A percentile compares a stretch with the other conserved stretches of the same genome.
Conservation (phyloP, 2,797 vertebrate genomes). For the Acropternis orthonyx region DNA sequence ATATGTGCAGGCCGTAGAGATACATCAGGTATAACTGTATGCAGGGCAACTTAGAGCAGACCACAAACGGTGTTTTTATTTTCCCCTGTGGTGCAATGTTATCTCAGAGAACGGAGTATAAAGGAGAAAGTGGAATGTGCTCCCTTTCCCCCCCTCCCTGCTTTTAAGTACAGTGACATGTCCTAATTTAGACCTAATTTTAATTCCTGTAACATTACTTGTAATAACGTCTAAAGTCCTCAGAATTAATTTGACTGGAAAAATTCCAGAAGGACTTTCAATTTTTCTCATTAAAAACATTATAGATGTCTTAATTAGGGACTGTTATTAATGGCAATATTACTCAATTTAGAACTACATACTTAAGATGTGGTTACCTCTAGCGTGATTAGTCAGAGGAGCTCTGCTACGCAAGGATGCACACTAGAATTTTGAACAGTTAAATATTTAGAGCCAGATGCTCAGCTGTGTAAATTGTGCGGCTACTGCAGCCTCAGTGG, state of each 20-base stretch:
- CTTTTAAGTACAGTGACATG: conserved; percentile 73
- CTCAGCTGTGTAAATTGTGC: conserved; percentile 35
- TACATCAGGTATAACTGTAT: not conserved
- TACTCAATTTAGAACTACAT: conserved; percentile 70
- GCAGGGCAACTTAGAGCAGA: not conserved
- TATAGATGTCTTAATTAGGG: conserved; percentile 82
- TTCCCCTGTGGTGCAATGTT: not conserved
- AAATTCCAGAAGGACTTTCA: conserved; percentile 81
- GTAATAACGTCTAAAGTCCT: conserved; percentile 74
- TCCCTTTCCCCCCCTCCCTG: not conserved
- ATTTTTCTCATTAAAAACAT: conserved; percentile 83
- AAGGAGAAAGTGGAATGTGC: not conserved
- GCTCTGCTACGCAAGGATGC: conserved; percentile 52
- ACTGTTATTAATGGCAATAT: conserved; percentile 76
- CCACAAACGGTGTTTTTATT: not conserved
- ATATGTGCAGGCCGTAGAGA: not conserved
- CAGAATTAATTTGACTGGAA: conserved; percentile 80
- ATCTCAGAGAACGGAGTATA: not conserved
- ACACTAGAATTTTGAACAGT: conserved; percentile 65
- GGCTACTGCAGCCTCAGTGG: not conserved
- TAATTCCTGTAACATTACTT: conserved; percentile 78
- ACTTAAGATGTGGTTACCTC: conserved; percentile 76
- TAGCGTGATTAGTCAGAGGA: conserved; percentile 70
- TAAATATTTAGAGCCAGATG: conserved; percentile 60
- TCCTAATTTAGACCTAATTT: conserved; percentile 75